Conservation (phyloP, 2,113 vertebrate genomes). For the Callopanchax toddi region DNA sequence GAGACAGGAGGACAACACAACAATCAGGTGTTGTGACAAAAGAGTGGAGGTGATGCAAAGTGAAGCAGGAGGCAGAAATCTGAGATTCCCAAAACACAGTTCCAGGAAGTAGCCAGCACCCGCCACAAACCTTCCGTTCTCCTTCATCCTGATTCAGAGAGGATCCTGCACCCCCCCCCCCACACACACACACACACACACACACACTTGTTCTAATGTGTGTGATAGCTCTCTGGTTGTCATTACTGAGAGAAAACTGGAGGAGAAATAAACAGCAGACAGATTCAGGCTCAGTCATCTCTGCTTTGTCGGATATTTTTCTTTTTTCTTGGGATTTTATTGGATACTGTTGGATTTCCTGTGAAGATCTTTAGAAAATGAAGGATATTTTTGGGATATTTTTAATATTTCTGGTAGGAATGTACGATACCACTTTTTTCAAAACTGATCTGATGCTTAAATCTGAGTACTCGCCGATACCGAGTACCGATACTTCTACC, state of each 20-base stretch:
- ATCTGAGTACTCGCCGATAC: too few species aligned
- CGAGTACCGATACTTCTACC: too few species aligned
- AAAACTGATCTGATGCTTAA: too few species aligned
- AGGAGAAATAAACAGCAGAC: conserved; percentile 36
- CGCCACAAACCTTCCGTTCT: conserved; percentile 6
- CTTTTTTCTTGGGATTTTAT: too few species aligned
- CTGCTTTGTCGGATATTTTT: conserved; percentile 4
- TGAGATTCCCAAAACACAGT: not conserved
- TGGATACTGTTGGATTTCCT: too few species aligned
- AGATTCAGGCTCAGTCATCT: not conserved
- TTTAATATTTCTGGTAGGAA: too few species aligned
- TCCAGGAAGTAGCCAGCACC: not conserved
- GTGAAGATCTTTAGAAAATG: too few species aligned
- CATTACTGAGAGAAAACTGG: conserved; percentile 7
- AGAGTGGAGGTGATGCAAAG: not conserved
- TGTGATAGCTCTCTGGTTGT: conserved; percentile 18
- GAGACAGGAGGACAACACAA: not conserved
- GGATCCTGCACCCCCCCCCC: conserved; percentile 18
- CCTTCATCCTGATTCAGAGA: conserved; percentile 31
- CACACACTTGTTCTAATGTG: not conserved
- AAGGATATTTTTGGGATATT: too few species aligned
- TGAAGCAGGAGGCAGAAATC: not conserved
- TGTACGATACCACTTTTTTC: too few species aligned
- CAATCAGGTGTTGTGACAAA: not conserved
- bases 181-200: conserved; percentile 17